Evolutionary conservation across 92 coral and sea anemone species (phyloP).

Genomic region (Palythoa grandis): DNA sequence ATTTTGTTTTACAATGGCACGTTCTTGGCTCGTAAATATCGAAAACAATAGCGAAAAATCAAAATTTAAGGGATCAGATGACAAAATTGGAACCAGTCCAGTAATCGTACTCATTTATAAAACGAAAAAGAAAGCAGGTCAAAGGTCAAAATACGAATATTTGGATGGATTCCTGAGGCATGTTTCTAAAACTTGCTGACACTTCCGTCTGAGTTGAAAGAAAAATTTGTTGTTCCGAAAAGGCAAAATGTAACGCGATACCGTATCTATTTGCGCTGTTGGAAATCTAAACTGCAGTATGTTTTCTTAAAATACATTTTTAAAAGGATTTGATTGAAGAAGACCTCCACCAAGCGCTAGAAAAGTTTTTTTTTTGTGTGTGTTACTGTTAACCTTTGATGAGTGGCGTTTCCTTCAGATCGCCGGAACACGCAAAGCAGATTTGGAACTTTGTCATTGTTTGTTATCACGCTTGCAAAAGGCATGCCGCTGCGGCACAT

Average conservation of each 20-base stretch:
- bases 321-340: background rate
- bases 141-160: constrained; percentile 10
- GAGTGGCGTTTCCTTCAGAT: background rate
- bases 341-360: constrained; percentile 12
- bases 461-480: background rate
- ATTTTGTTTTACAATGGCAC: background rate
- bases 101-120: background rate
- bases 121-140: constrained; percentile 12
- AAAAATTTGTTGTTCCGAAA: constrained; percentile 20
- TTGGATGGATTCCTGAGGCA: constrained; percentile 8
- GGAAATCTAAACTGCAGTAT: background rate
- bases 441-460: background rate
- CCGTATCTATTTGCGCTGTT: background rate
- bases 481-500: background rate
- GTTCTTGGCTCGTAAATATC: background rate
- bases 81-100: constrained; percentile 5
- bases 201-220: constrained; percentile 35
- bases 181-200: constrained; percentile 4
- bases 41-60: constrained; percentile 15
- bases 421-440: constrained; percentile 2
- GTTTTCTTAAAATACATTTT: background rate
- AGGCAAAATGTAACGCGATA: background rate
- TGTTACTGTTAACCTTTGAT: constrained; percentile 5
- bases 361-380: background rate
- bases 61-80: background rate